Base-by-base conservation (phyloP, 2,797 vertebrate species). In the Fringilla coelebs region DNA sequence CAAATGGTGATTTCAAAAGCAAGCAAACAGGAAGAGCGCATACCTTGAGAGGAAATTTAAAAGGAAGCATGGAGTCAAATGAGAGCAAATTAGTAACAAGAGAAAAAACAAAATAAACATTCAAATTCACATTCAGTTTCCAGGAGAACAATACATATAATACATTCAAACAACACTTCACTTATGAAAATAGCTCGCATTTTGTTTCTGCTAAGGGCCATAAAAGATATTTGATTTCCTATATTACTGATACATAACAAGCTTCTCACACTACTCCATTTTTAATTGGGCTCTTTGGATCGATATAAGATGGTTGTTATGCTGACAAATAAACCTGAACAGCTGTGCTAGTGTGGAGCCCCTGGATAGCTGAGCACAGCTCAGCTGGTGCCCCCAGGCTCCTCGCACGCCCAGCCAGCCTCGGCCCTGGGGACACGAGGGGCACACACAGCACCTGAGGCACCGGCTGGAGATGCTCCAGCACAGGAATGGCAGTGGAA, bases 11-110 rank as follows among this genome's bases (percentile, higher is more conserved):
- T 94, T 92, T 94, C 43, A 91, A 96, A 97, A 95, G 83, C 76
- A 91, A 73, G 31, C 86, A 94, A 94, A 96, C 51, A 97, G 83
- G 68, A 96, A 89, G 68, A 89, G 54, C 66, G 91, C 95, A 85
- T 97, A 97, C 93, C 93, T 98, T 96, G 96, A 95, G 95, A 97
- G 90, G 94, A 96, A 96, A 96, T 97, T 92, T 94, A 94, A 97
- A 92, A 94, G 89, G 95, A 96, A 94, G 93, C 76, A 65, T 95
- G 90, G 94, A 96, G 96, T 96, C 96, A 97, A 97, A 97, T 89
- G 92, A 96, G 88, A 97, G 84, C 88, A 96, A 96, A 96, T 98
- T 97, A 97, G 90, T 87, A 95, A 96, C 5, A 21, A 88, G 85
- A 94, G 68, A 94, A 96, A 79, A 96, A 92, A 41, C 43, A 91